Percentiles rank a stretch among this genome's conserved stretches.
Evolutionary conservation across 2,888 invertebrate genomes (phyloP).

Genomic region (Cryptophagus acutangulus): DNA sequence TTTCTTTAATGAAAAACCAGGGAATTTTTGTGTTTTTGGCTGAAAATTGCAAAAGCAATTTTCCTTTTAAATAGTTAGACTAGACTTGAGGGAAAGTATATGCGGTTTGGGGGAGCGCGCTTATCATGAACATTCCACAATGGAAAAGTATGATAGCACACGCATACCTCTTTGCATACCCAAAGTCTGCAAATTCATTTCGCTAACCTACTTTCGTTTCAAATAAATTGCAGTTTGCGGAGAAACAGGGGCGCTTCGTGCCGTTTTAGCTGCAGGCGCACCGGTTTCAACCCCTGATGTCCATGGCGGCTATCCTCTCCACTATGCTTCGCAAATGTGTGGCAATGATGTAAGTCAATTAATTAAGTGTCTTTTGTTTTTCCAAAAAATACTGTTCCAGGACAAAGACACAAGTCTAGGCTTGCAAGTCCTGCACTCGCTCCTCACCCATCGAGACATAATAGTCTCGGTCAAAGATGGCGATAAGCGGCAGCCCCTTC

Average conservation of each 20-base stretch:
- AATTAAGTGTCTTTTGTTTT: neutral
- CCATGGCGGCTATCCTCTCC: constrained; percentile 91
- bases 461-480: constrained; percentile 83
- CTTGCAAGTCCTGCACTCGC: constrained; percentile 72
- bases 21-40: too few species aligned
- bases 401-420: constrained; percentile 56
- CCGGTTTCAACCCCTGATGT: constrained; percentile 85
- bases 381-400: constrained; percentile 22
- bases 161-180: constrained; percentile 16
- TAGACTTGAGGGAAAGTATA: too few species aligned
- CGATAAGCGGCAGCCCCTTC: constrained; percentile 87
- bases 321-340: constrained; percentile 97
- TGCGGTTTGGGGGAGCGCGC: too few species aligned
- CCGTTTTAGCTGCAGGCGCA: constrained; percentile 81
- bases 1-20: too few species aligned
- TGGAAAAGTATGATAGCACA: too few species aligned
- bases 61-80: too few species aligned
- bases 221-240: constrained; percentile 72
- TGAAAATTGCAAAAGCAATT: too few species aligned
- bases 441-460: constrained; percentile 71
- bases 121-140: too few species aligned
- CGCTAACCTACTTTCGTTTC: constrained; percentile 19
- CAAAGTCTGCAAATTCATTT: neutral
- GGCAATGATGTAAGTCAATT: constrained; percentile 59
- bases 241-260: constrained; percentile 80